Evolutionary conservation across 1,140 invertebrate genomes (phyloP).

Genomic region (Notospermus geniculatus): DNA sequence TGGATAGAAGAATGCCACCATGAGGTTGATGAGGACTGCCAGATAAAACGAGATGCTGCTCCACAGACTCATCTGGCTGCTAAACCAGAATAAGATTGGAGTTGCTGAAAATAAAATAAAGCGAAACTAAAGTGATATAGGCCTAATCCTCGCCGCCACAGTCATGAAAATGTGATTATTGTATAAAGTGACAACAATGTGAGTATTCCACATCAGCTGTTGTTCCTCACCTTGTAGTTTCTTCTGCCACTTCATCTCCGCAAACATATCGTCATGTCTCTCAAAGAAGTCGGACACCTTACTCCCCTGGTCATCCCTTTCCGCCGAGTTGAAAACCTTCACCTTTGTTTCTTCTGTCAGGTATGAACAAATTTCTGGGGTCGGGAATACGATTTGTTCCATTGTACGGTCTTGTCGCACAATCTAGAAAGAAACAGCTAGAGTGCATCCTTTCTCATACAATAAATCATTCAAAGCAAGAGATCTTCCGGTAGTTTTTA

Average conservation of each 20-base stretch:
- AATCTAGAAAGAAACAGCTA: constrained; percentile 71
- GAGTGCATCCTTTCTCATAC: too few relatives aligned
- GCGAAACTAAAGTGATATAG: constrained; percentile 3
- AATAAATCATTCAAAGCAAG: too few relatives aligned
- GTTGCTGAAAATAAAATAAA: constrained; percentile 67
- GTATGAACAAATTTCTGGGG: constrained; percentile 97
- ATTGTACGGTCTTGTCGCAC: constrained; percentile 91
- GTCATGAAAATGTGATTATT: background rate
- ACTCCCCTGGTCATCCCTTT: constrained; percentile 96
- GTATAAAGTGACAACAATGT: background rate
- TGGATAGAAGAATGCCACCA: constrained; percentile 97
- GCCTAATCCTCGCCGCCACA: too few relatives aligned
- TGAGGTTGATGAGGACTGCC: constrained; percentile 93
- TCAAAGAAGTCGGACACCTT: constrained; percentile 99
- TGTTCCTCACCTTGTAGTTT: constrained; percentile 79
- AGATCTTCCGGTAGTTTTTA: too few relatives aligned
- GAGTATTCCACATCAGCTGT: background rate
- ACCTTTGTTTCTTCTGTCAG: constrained; percentile 94
- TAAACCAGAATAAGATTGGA: constrained; percentile 88
- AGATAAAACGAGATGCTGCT: constrained; percentile 95
- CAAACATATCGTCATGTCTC: constrained; percentile 88
- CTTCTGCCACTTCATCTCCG: constrained; percentile 99
- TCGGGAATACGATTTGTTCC: constrained; percentile 98
- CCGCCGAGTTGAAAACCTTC: constrained; percentile 84
- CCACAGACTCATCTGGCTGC: constrained; percentile 95